Percentiles rank a stretch among this genome's conserved stretches.
These are phyloP conservation scores for Archaeoteleia sp. DNA, from an alignment of 2,888 invertebrate species.

Conservation along the genomic window DNA sequence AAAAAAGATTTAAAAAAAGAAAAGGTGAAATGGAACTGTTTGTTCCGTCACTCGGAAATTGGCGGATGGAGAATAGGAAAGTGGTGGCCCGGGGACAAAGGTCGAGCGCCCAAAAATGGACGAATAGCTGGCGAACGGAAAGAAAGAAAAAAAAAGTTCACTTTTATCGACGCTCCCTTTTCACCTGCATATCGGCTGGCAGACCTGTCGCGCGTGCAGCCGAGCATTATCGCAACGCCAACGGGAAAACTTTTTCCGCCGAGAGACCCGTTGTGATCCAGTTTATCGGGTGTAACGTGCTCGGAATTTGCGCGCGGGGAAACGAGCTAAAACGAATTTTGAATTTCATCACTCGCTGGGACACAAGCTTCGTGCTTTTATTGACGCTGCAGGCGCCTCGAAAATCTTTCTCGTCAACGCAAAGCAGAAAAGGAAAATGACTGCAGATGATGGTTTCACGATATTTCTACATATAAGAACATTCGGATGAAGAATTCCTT, in stretches of 20 bases:
- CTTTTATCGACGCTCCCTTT: conserved; percentile 37
- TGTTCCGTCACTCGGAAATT: conserved; percentile 46
- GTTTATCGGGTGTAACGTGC: conserved; percentile 67
- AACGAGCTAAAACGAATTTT: conserved; percentile 59
- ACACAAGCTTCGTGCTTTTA: conserved; percentile 49
- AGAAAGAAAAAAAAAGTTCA: conserved; percentile 3
- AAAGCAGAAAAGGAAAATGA: conserved; percentile 28
- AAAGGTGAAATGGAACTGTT: conserved; percentile 43
- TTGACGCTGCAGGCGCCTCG: conserved; percentile 47
- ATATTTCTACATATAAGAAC: conserved; percentile 28
- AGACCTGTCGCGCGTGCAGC: conserved; percentile 46
- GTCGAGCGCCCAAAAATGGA: conserved; percentile 35
- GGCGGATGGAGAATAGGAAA: conserved; percentile 46
- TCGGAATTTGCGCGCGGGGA: conserved; percentile 65
- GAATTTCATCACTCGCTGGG: conserved; percentile 51
- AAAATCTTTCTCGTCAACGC: conserved; percentile 43
- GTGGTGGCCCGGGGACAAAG: conserved; percentile 39
- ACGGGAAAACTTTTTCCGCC: conserved; percentile 58
- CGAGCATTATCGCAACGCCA: conserved; percentile 42
- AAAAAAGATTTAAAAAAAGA: conserved; percentile 10
- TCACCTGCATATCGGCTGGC: conserved; percentile 42
- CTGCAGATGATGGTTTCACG: conserved; percentile 19
- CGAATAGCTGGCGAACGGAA: conserved; percentile 20
- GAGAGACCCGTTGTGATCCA: conserved; percentile 64
- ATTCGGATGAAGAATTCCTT: conserved; percentile 20